phyloP scores from a whole-genome alignment of 2,797 vertebrate species.

The Benthosema pterotum region DNA sequence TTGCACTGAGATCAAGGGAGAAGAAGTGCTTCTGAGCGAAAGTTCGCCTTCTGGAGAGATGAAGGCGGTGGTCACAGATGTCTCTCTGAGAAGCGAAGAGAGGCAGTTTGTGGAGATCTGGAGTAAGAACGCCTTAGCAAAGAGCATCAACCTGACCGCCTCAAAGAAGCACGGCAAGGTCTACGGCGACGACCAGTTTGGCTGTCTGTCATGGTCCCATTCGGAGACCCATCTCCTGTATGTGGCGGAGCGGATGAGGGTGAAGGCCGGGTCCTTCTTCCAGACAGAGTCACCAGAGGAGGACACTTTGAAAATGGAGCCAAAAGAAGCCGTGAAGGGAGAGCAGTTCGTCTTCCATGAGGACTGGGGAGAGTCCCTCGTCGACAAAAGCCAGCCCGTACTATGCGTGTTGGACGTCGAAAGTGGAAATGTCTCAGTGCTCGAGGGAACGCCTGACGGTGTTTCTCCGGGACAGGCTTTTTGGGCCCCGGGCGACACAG shows the following conservation, averaged over 20 bases:
- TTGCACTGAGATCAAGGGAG: constrained; percentile 93
- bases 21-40: constrained; percentile 91
- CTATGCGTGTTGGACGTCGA: constrained; percentile 91
- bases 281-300: constrained; percentile 82
- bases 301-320: constrained; percentile 70
- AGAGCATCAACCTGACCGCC: constrained; percentile 89
- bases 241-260: constrained; percentile 93
- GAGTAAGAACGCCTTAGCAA: constrained; percentile 94
- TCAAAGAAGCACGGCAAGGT: constrained; percentile 93
- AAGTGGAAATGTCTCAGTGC: constrained; percentile 85
- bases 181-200: constrained; percentile 94
- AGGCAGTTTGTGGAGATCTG: constrained; percentile 97
- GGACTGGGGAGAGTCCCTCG: constrained; percentile 92
- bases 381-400: constrained; percentile 82
- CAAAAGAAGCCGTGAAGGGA: constrained; percentile 77
- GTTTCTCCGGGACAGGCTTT: constrained; percentile 96
- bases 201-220: constrained; percentile 95
- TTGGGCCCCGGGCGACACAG: constrained; percentile 89
- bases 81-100: constrained; percentile 85
- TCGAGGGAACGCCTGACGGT: constrained; percentile 88
- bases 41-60: constrained; percentile 92
- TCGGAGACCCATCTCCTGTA: constrained; percentile 97
- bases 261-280: constrained; percentile 89
- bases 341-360: constrained; percentile 89
- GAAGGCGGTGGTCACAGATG: constrained; percentile 92